Percentiles rank a stretch among this genome's conserved stretches.
Conservation (phyloP, 1,140 invertebrate species). For the Dufourea novaeangliae region DNA sequence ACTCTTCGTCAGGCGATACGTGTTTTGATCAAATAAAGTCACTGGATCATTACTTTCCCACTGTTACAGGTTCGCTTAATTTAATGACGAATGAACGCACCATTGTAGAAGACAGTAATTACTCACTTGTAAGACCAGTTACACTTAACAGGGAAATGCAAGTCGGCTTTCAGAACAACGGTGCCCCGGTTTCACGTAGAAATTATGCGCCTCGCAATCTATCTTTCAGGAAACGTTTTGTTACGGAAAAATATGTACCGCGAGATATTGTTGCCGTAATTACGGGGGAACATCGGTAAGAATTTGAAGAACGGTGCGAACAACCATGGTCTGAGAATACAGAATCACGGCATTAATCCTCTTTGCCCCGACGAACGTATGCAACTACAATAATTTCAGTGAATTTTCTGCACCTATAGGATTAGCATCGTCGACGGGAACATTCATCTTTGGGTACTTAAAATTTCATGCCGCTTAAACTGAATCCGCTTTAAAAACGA, state of each 20-base stretch:
- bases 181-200: neutral
- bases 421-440: constrained; percentile 1
- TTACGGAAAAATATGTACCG: neutral
- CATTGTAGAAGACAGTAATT: neutral
- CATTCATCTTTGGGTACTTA: neutral
- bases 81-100: neutral
- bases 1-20: neutral
- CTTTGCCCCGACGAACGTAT: constrained; percentile 9
- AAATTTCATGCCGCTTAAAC: neutral
- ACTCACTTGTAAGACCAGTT: neutral
- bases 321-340: neutral
- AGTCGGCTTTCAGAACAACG: neutral
- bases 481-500: neutral
- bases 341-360: constrained; percentile 24
- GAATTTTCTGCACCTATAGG: constrained; percentile 1
- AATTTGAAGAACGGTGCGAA: neutral
- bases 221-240: neutral
- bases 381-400: neutral
- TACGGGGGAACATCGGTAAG: constrained; percentile 19
- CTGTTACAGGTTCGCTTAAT: neutral
- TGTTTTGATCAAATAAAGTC: neutral
- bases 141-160: neutral
- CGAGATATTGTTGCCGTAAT: constrained; percentile 21
- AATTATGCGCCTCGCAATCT: neutral
- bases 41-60: neutral